A percentile compares a stretch with the other conserved stretches of the same genome.
Evolutionary conservation across 2,888 invertebrate species (phyloP).

Genomic region (Cinara cedri): DNA sequence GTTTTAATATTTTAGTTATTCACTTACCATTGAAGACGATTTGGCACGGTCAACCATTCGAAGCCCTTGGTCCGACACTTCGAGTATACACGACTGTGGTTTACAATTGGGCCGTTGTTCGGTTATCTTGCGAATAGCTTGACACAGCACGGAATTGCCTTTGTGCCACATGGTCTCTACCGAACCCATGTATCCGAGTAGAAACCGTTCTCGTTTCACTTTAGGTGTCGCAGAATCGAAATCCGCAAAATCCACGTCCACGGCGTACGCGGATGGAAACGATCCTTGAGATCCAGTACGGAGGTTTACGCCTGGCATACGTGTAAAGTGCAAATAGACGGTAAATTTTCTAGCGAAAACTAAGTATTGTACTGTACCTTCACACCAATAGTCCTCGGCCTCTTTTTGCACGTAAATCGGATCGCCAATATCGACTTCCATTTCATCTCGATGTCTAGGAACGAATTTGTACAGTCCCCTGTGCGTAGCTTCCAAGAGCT

Average conservation of each 20-base stretch:
- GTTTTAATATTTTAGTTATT: not conserved
- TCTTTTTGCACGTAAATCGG: slow-evolving; percentile 96
- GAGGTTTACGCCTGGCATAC: slow-evolving; percentile 81
- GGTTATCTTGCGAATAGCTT: slow-evolving; percentile 84
- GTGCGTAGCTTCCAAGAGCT: slow-evolving; percentile 91
- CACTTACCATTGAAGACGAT: slow-evolving; percentile 67
- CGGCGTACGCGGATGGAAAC: slow-evolving; percentile 96
- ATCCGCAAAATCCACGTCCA: slow-evolving; percentile 95
- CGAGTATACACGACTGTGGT: slow-evolving; percentile 81
- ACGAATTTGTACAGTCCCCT: slow-evolving; percentile 94
- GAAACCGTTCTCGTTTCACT: slow-evolving; percentile 84
- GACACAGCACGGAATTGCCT: slow-evolving; percentile 93
- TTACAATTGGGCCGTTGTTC: slow-evolving; percentile 64
- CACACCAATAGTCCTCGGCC: slow-evolving; percentile 96
- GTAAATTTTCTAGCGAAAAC: too few relatives aligned
- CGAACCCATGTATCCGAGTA: slow-evolving; percentile 92
- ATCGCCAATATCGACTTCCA: slow-evolving; percentile 96
- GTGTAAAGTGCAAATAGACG: not conserved
- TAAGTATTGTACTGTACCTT: slow-evolving; percentile 69
- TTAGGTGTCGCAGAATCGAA: slow-evolving; percentile 87
- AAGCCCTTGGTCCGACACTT: slow-evolving; percentile 94
- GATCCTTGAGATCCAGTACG: slow-evolving; percentile 92
- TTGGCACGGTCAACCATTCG: slow-evolving; percentile 92
- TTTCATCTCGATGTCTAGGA: slow-evolving; percentile 93
- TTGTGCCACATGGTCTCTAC: slow-evolving; percentile 95